Base-by-base conservation (phyloP, 2,888 invertebrate genomes). In the Atrina japonica region DNA sequence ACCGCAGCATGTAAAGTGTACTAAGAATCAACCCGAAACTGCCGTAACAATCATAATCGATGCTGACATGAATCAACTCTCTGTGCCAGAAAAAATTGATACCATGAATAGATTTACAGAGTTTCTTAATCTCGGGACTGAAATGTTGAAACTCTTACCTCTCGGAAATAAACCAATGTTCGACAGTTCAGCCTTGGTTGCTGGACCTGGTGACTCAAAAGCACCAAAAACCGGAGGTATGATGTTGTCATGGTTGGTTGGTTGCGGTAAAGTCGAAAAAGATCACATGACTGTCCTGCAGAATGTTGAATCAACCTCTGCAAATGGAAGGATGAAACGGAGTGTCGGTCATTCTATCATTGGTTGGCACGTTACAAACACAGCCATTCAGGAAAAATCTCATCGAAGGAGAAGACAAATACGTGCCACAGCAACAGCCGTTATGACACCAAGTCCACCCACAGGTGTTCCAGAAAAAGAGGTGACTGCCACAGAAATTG, bases 201-300 rank as follows among this genome's bases (percentile, higher is more conserved):
- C 87, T 11, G 90, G 90, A 2, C 83, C 86, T 0, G 90, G 89
- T 2, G 86, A 90, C 55, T 77, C 74, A 5, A 82, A 82, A 65
- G 56, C 65, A 11, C 86, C 86, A 0, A 77, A 83, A 67, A 68
- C 77, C 27, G 53, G 82, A 5, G 87, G 86, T 7, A 73, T 78
- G 3, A 70, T 85, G 18, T 56, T 84, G 29, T 91, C 90, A 0
- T 91, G 90, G 95, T 82, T 84, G 92, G 94, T 95, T 68, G 96
- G 96, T 2, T 96, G 96, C 89, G 94, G 94, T 56, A 93, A 93
- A 76, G 91, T 95, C 30, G 94, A 94, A 93, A 90, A 92, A n/a
- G 93, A 93, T 59, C 94, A 94, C 83, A 85, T 90, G 85, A 92
- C 93, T 0, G 79, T 94, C 16, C 92, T 95, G n/a, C 93, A 94